A percentile compares a stretch with the other conserved stretches of the same genome.
These are phyloP conservation scores for Alviniconcha strummeri DNA, from an alignment of 2,888 invertebrate species.

Conservation along the genomic window DNA sequence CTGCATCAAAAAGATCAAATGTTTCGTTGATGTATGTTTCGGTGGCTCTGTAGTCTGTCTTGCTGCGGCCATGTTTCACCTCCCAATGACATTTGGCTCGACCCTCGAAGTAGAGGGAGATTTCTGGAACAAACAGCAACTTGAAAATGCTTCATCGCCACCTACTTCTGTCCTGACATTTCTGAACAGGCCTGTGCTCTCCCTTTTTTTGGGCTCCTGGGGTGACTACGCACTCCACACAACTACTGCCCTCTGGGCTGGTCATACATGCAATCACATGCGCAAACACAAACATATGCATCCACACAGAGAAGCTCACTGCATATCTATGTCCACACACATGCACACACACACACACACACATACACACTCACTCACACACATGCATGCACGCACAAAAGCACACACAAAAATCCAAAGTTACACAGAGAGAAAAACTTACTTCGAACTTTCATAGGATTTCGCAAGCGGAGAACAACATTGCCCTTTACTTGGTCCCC, in stretches of 20 bases:
- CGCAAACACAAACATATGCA: neutral
- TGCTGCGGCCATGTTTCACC: slow-evolving; percentile 55
- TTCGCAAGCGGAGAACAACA: slow-evolving; percentile 49
- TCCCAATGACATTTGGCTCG: slow-evolving; percentile 64
- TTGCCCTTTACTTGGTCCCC: slow-evolving; percentile 53
- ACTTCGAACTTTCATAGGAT: slow-evolving; percentile 62
- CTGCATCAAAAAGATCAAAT: slow-evolving; percentile 53
- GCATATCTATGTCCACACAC: neutral
- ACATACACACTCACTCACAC: neutral
- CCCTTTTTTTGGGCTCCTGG: no score
- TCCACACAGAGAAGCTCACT: neutral
- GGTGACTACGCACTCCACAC: no score
- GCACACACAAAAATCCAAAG: no score
- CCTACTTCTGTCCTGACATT: no score
- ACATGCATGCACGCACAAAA: neutral
- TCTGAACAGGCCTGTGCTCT: no score
- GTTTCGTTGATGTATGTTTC: slow-evolving; percentile 61
- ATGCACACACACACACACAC: slow-evolving; percentile 5
- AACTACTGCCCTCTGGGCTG: neutral
- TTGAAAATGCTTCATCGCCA: neutral
- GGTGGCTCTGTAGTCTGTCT: slow-evolving; percentile 58
- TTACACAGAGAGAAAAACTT: slow-evolving; percentile 29
- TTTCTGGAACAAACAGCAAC: slow-evolving; percentile 46
- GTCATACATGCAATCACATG: neutral
- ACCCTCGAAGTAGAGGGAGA: slow-evolving; percentile 58